Conservation (phyloP, 2,797 vertebrate species). For the Valencia hispanica region DNA sequence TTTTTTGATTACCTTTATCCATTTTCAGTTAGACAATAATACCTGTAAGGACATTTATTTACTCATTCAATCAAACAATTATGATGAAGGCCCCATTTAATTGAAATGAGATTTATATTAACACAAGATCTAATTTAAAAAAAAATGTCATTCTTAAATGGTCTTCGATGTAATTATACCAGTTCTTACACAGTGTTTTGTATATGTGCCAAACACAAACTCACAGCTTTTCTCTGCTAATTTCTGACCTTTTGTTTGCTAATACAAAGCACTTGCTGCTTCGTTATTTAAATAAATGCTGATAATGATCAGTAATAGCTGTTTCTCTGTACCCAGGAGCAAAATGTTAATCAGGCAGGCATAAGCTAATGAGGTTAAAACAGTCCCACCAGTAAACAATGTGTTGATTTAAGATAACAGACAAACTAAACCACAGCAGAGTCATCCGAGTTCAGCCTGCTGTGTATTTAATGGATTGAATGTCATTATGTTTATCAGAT, state of each 20-base stretch:
- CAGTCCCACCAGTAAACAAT: constrained; percentile 58
- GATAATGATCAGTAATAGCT: constrained; percentile 69
- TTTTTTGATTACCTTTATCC: not conserved
- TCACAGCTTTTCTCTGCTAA: constrained; percentile 15
- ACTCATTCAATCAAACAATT: not conserved
- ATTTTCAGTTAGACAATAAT: not conserved
- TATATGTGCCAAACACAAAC: not conserved
- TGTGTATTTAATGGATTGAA: constrained; percentile 9
- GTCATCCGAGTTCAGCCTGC: constrained; percentile 9
- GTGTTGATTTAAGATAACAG: constrained; percentile 43
- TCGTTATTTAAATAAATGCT: constrained; percentile 60
- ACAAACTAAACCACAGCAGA: constrained; percentile 20
- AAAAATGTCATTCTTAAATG: not conserved
- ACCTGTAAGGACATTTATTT: not conserved
- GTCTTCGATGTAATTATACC: not conserved
- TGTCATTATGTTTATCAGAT: not conserved
- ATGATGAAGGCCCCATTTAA: not conserved
- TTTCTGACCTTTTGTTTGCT: constrained; percentile 63
- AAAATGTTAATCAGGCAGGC: constrained; percentile 58
- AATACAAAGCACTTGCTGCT: constrained; percentile 43
- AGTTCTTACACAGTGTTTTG: not conserved
- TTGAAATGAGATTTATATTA: not conserved
- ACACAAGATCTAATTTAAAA: not conserved
- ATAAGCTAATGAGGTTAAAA: constrained; percentile 60
- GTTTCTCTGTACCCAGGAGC: constrained; percentile 51